Evolutionary conservation across 2,113 vertebrate genomes (phyloP), one percentile per base, ranked within the genome.

Genomic region (Drymodes brunneopygia): DNA sequence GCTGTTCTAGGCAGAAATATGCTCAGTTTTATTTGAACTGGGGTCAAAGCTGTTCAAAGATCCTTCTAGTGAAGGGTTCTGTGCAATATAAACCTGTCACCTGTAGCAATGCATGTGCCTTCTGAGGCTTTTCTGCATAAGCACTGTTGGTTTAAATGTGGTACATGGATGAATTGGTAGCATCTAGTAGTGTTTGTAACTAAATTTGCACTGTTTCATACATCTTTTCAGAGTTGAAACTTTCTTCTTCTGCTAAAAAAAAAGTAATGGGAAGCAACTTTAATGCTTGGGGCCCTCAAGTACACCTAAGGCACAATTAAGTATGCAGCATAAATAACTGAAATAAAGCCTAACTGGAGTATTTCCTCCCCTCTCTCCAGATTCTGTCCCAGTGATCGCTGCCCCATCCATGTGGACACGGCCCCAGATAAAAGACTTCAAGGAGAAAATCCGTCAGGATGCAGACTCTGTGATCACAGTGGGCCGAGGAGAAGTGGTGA

Each of bases 391-490:
- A 33, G 99, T 99, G 66, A 99, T 99, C 24, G 99, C 99, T 53
- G 99, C 99, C 28, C 99, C 99, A 9, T 99, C 99, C 20, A 99
- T 99, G 99, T 99, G 99, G 99, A 99, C 99, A 8, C 98, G 99
- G 17, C 99, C 99, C 11, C 99, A 99, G 96, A 99, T 99, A 95
- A 99, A 98, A 97, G 99, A 99, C 98, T 99, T 99, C 98, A 99
- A 99, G 97, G 99, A 99, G 92, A 99, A 99, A 96, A 99, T 99
- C 88, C 98, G 99, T 3, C 99, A 99, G 97, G 99, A 99, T 48
- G 99, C 99, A 27, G 99, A 99, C 97, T 99, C 99, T 1, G 99
- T 99, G 96, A 99, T 99, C 96, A 99, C 99, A 4, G 99, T 99
- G 96, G 99, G 99, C 45, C 98, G 99, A 66, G 99, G 99, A 40